Evolutionary conservation across 2,113 vertebrate genomes (phyloP).

Genomic region (Candoia aspera): DNA sequence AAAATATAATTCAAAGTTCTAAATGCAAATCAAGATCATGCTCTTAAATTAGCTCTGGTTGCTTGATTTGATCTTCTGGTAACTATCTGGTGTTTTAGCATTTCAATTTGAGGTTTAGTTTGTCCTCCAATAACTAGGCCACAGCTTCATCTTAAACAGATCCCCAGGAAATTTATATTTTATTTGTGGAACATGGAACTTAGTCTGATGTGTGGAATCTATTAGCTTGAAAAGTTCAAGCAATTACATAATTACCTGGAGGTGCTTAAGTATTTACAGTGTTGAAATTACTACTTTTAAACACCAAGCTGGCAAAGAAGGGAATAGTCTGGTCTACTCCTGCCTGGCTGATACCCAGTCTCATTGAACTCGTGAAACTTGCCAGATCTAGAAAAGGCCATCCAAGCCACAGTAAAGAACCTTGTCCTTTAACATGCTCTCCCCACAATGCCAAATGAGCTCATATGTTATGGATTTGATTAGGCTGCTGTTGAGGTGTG

Average conservation of each 20-base stretch:
- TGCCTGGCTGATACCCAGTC: not conserved
- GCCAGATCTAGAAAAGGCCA: not conserved
- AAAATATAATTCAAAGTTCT: slow-evolving; percentile 48
- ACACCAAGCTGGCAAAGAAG: not conserved
- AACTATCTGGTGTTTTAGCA: not conserved
- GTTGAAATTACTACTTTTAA: slow-evolving; percentile 1
- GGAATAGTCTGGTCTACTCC: not conserved
- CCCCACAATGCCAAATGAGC: not conserved
- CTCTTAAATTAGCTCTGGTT: slow-evolving; percentile 21
- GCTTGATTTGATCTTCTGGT: slow-evolving; percentile 17
- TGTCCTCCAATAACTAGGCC: not conserved
- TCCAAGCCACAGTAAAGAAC: not conserved
- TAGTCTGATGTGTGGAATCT: not conserved
- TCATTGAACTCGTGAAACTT: not conserved
- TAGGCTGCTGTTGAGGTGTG: not conserved
- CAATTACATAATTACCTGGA: not conserved
- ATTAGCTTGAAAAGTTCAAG: not conserved
- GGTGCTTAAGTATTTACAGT: not conserved
- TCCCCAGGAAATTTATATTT: not conserved
- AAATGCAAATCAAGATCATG: slow-evolving; percentile 42
- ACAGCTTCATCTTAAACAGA: not conserved
- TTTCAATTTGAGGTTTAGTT: not conserved
- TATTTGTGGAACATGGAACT: not conserved
- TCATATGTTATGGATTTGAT: not conserved
- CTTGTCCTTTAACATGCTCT: not conserved